Base-by-base conservation (phyloP, 2,888 invertebrate genomes). In the Ophonus ardosiacus region DNA sequence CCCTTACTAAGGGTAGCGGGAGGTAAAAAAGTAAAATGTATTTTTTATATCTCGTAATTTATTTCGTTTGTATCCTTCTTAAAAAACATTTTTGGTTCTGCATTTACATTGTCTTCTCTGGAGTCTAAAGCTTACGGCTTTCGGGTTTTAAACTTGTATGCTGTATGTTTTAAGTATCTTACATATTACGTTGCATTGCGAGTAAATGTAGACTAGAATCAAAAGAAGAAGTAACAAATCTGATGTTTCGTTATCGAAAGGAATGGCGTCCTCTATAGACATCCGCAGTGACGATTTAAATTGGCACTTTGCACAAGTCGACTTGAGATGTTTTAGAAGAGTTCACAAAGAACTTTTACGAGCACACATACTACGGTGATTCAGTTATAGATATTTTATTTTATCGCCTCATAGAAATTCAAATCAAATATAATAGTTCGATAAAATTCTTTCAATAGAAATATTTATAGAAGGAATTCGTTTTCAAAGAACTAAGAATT, bases 321-420 rank as follows among this genome's bases (percentile, higher is more conserved):
- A n/a, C 17, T 74, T 18, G 43, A 43, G 51, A 43, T 43, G 56
- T 74, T 74, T 71, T 71, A 71, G 38, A 31, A 38, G 71, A 71
- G 17, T 71, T 74, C 74, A 74, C 74, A 74, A 74, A 74, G 74
- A 74, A 74, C 13, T 74, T 74, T 74, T 74, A 74, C 74, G 51
- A 56, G 43, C 56, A 13, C n/a, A 15, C 43, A 40, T 74, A 43
- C 43, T 43, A 74, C 18, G 51, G 0, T 51, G 51, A 74, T 74
- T 74, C 56, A 18, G 43, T 74, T 74, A 51, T 74, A 51, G 74
- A 74, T 74, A 74, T 74, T 74, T 74, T 74, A 74, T 74, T 71
- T 71, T 71, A 71, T 71, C 2, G 3, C 31, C 7, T 13, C 43
- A 8, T 13, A 4, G 43, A 51, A 8, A 51, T 51, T 51, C 43